phyloP scores from a whole-genome alignment of 2,113 vertebrate species.

The Hemibagrus wyckioides region DNA sequence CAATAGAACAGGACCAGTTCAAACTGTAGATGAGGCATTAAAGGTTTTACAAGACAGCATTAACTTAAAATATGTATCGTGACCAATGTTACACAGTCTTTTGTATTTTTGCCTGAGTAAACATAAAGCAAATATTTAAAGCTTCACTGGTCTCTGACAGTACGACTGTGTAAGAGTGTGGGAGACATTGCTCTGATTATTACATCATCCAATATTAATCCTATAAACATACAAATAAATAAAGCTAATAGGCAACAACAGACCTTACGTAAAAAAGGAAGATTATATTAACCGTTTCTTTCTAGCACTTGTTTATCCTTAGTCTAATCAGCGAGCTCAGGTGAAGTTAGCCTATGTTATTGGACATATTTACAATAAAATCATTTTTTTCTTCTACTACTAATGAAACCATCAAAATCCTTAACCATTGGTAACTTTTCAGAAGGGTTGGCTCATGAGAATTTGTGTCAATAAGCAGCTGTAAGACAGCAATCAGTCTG shows the following conservation, averaged over 20 bases:
- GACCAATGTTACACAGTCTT: neutral
- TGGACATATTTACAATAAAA: neutral
- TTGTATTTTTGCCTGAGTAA: neutral
- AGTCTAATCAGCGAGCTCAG: neutral
- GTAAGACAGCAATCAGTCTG: neutral
- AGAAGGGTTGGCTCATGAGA: neutral
- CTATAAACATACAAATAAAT: conserved; percentile 14
- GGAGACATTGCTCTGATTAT: neutral
- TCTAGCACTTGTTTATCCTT: neutral
- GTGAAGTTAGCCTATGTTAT: neutral
- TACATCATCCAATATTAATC: neutral
- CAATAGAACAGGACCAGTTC: neutral
- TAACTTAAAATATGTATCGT: neutral
- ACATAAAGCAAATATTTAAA: neutral
- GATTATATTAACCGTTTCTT: neutral
- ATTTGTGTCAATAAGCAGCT: neutral
- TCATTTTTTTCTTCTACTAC: neutral
- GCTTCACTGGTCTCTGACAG: too few species aligned
- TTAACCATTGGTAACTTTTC: neutral
- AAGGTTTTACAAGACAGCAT: neutral
- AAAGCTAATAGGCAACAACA: neutral
- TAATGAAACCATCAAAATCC: neutral
- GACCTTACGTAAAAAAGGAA: neutral
- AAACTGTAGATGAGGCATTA: neutral
- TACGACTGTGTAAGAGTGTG: neutral